Evolutionary conservation across 2,113 vertebrate species (phyloP).

Genomic region (Protobothrops mucrosquamatus): DNA sequence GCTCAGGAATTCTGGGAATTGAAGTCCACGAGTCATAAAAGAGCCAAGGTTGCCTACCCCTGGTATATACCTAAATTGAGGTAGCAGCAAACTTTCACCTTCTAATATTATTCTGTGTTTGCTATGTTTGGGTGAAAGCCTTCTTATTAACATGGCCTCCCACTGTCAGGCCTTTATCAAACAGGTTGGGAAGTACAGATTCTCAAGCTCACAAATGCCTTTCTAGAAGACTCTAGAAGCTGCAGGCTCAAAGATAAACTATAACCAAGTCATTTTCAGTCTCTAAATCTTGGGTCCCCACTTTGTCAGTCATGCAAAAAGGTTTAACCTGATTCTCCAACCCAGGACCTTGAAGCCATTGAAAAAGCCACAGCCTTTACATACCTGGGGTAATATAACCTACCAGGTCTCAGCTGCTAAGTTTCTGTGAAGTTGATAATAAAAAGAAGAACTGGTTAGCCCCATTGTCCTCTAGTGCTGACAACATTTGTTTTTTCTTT

Average conservation of each 20-base stretch:
- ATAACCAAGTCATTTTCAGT: not conserved
- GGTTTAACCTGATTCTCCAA: not conserved
- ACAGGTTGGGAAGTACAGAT: not conserved
- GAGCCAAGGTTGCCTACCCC: no score
- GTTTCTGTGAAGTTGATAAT: not conserved
- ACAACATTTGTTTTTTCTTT: not conserved
- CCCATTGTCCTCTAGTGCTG: not conserved
- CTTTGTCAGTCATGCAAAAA: not conserved
- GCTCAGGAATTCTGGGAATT: no score
- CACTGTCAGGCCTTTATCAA: not conserved
- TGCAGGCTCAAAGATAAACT: not conserved
- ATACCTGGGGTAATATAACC: not conserved
- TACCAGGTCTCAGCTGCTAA: not conserved
- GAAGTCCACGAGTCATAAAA: no score
- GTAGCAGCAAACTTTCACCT: not conserved
- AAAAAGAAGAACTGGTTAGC: not conserved
- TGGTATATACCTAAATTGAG: not conserved
- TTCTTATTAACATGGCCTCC: not conserved
- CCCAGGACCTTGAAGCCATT: not conserved
- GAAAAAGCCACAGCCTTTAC: not conserved
- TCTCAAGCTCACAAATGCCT: not conserved
- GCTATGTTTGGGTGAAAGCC: not conserved
- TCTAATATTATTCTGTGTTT: not conserved
- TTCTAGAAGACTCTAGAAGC: not conserved
- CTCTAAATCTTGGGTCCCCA: not conserved